Evolutionary conservation across 1,140 invertebrate genomes (phyloP).

Genomic region (Medauroidea extradentata): DNA sequence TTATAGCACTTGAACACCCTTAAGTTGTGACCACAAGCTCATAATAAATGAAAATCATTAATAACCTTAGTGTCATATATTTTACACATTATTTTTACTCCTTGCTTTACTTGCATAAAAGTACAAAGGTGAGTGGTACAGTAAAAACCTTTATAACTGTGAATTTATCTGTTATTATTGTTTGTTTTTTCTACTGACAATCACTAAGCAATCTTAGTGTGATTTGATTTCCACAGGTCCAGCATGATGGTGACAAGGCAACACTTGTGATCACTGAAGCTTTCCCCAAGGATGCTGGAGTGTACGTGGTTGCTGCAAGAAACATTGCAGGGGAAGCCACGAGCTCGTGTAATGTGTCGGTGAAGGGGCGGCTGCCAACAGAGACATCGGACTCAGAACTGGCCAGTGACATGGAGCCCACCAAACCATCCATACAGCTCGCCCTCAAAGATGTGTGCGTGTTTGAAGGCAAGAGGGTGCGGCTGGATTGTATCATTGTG

Average conservation of each 20-base stretch:
- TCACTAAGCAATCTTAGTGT: too few species aligned
- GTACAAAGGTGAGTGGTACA: too few species aligned
- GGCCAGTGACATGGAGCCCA: conserved; percentile 63
- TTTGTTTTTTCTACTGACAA: too few species aligned
- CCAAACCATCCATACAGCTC: conserved; percentile 67
- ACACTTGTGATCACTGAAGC: conserved; percentile 64
- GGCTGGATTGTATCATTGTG: conserved; percentile 75
- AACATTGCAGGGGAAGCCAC: conserved; percentile 61
- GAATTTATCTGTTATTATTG: too few species aligned
- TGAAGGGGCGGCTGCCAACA: conserved; percentile 62
- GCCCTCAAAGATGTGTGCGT: conserved; percentile 62
- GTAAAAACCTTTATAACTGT: too few species aligned
- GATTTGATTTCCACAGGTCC: conserved; percentile 53
- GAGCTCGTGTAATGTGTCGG: conserved; percentile 59
- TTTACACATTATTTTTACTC: too few species aligned
- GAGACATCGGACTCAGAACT: conserved; percentile 71
- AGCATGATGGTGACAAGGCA: conserved; percentile 53
- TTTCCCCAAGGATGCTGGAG: conserved; percentile 65
- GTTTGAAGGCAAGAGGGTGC: conserved; percentile 64
- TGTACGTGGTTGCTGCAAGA: conserved; percentile 58
- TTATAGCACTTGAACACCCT: too few species aligned
- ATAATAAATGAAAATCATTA: too few species aligned
- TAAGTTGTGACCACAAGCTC: too few species aligned
- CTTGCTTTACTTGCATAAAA: too few species aligned
- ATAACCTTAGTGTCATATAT: too few species aligned